A percentile compares a stretch with the other conserved stretches of the same genome.
Evolutionary conservation across 2,888 invertebrate genomes (phyloP).

Genomic region (Lampropteryx suffumata): DNA sequence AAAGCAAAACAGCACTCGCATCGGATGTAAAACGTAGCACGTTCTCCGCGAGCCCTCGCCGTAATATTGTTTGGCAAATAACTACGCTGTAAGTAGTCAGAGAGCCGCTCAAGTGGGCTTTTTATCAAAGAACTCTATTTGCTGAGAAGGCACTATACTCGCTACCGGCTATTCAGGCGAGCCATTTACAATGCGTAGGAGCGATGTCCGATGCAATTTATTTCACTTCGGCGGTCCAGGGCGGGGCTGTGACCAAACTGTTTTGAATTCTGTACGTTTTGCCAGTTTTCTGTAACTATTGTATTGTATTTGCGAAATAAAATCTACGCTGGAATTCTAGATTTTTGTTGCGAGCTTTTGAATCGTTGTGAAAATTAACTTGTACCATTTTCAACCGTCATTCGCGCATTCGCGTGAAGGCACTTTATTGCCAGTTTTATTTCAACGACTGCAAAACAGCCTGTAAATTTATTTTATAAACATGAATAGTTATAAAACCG

Average conservation of each 20-base stretch:
- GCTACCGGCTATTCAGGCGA: slow-evolving; percentile 22
- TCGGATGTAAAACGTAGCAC: slow-evolving; percentile 15
- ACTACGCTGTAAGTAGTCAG: slow-evolving; percentile 26
- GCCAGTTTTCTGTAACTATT: slow-evolving; percentile 29
- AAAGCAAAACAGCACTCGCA: slow-evolving; percentile 15
- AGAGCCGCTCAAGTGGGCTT: slow-evolving; percentile 16
- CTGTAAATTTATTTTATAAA: neutral
- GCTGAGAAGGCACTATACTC: slow-evolving; percentile 14
- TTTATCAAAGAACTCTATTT: slow-evolving; percentile 32
- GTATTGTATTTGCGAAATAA: slow-evolving; percentile 30
- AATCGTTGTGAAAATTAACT: slow-evolving; percentile 12
- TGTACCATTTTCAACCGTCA: slow-evolving; percentile 1
- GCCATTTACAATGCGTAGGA: slow-evolving; percentile 30
- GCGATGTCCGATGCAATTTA: slow-evolving; percentile 31
- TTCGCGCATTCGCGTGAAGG: neutral
- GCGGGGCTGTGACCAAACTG: slow-evolving; percentile 15
- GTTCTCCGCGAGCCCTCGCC: slow-evolving; percentile 4
- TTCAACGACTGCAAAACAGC: neutral
- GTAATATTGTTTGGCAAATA: slow-evolving; percentile 35
- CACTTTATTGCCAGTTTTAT: neutral
- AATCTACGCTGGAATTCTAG: slow-evolving; percentile 20
- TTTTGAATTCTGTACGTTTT: slow-evolving; percentile 23
- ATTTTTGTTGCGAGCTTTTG: slow-evolving; percentile 11
- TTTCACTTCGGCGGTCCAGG: slow-evolving; percentile 26
- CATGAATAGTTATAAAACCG: no score